phyloP scores from a whole-genome alignment of 2,797 vertebrate genomes.

The Pitangus sulphuratus region DNA sequence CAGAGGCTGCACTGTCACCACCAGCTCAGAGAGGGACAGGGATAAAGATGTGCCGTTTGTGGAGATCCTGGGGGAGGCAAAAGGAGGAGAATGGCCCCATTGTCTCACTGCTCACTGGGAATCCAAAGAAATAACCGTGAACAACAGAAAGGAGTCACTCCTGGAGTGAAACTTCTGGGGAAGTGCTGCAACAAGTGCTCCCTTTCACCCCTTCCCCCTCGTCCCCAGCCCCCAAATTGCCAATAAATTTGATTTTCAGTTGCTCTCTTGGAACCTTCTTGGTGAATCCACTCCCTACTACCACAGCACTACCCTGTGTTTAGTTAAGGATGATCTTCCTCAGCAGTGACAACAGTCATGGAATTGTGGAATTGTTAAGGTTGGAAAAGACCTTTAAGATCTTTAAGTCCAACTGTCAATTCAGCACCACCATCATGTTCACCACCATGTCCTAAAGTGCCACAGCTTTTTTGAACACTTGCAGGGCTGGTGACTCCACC shows the following conservation, averaged over 20 bases:
- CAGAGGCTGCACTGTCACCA: rapidly evolving
- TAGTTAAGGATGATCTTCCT: neutral
- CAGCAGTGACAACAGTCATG: neutral
- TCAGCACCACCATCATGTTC: neutral
- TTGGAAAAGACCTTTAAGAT: rapidly evolving
- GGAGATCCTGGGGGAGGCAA: neutral
- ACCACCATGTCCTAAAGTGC: rapidly evolving
- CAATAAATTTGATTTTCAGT: rapidly evolving
- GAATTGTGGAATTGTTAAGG: rapidly evolving
- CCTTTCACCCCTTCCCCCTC: rapidly evolving
- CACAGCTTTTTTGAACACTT: rapidly evolving
- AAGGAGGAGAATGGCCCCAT: neutral
- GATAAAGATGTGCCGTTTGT: neutral
- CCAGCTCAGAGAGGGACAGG: neutral
- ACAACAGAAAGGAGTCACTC: neutral
- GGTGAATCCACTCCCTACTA: neutral
- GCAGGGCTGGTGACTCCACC: neutral
- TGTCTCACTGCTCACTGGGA: neutral
- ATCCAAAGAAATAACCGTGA: neutral
- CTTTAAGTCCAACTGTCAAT: rapidly evolving
- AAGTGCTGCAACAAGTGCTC: neutral
- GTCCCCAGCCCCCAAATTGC: rapidly evolving
- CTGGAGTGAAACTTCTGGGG: rapidly evolving
- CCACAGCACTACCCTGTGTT: neutral
- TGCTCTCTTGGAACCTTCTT: rapidly evolving